Conservation (phyloP, 1,140 invertebrate genomes). For the Phocides pigmalion region DNA sequence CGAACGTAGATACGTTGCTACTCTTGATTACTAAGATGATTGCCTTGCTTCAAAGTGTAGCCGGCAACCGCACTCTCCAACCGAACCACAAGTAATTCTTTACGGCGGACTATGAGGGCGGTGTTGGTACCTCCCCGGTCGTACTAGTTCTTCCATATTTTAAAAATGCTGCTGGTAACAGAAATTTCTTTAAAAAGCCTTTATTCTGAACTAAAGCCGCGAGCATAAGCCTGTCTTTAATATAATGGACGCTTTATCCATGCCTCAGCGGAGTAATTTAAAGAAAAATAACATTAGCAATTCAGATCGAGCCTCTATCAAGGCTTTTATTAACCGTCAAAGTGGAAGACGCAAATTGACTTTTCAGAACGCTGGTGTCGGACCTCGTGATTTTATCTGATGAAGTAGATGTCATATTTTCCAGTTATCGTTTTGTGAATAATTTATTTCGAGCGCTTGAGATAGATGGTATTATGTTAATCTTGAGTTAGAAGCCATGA, state of each 20-base stretch:
- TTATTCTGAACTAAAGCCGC: not conserved
- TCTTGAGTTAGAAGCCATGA: no score
- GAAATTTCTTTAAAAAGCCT: not conserved
- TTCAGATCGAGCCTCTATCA: slow-evolving; percentile 71
- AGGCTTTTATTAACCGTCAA: slow-evolving; percentile 76
- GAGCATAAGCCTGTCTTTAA: slow-evolving; percentile 30
- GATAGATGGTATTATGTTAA: no score
- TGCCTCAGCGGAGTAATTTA: slow-evolving; percentile 69
- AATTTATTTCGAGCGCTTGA: not conserved
- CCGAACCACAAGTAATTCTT: no score
- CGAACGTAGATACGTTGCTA: no score
- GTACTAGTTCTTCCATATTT: no score
- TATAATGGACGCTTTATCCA: slow-evolving; percentile 68
- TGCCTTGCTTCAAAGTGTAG: no score
- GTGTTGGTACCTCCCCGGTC: no score
- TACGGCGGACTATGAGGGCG: no score
- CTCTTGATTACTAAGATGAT: no score
- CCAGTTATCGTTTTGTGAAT: slow-evolving; percentile 29
- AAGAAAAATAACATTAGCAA: slow-evolving; percentile 82
- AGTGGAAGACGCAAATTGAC: slow-evolving; percentile 69
- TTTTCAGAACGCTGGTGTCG: slow-evolving; percentile 54
- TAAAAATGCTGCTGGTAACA: no score
- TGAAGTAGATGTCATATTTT: slow-evolving; percentile 46
- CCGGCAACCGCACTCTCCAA: no score
- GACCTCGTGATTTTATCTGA: slow-evolving; percentile 59